phyloP scores from a whole-genome alignment of 2,113 vertebrate genomes.

The Dendrocopos noguchii region DNA sequence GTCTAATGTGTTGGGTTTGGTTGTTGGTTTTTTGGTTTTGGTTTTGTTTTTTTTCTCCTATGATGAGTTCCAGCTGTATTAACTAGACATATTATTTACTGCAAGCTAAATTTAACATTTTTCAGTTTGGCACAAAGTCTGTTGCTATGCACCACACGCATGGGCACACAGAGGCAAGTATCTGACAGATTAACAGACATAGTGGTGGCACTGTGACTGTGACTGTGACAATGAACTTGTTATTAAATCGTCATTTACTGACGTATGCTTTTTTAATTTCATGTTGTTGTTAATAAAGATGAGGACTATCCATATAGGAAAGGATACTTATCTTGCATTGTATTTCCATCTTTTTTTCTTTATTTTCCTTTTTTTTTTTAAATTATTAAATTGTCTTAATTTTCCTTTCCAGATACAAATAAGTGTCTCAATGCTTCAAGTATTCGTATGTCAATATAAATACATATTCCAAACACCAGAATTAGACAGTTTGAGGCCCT shows the following conservation, averaged over 20 bases:
- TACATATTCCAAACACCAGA: background rate
- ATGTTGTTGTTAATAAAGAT: background rate
- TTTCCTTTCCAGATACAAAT: background rate
- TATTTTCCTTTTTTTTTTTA: background rate
- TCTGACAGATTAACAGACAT: background rate
- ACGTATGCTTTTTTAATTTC: background rate
- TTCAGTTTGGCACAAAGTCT: background rate
- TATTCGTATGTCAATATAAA: background rate
- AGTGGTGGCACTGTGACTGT: background rate
- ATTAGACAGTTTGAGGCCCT: background rate
- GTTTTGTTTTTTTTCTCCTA: background rate
- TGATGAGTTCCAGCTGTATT: background rate
- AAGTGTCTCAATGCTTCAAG: background rate
- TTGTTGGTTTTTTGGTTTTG: no score
- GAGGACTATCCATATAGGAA: background rate
- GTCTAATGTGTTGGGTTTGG: background rate
- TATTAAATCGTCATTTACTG: background rate
- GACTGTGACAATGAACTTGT: background rate
- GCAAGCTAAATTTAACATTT: constrained; percentile 29
- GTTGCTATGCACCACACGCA: background rate
- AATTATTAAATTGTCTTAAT: background rate
- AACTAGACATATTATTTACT: background rate
- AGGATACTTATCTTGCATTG: background rate
- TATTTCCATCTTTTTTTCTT: background rate
- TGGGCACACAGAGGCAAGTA: background rate